Base-by-base conservation (phyloP, 2,888 invertebrate genomes). In the Choreutis nemorana region DNA sequence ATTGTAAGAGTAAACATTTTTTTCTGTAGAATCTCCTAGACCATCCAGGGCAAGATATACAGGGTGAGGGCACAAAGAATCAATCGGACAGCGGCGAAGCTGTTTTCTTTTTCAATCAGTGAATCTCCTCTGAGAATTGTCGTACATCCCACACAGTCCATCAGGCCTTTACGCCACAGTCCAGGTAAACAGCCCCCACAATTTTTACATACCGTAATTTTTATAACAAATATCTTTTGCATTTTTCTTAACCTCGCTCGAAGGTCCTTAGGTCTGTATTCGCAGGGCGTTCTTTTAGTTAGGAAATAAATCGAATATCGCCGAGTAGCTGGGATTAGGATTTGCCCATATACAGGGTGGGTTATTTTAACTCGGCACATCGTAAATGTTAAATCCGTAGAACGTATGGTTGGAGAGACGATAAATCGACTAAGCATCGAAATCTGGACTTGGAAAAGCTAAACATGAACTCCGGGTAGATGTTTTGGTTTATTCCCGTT, bases 101-200 rank as follows among this genome's bases (percentile, higher is more conserved):
- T 72, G 71, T 73, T 73, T 72, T 70, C 68, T 68, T 71, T 73
- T 73, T 67, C 73, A 73, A 73, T 72, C 73, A 73, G 59, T 55
- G 55, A 47, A 50, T 54, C 52, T 66, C 72, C 64, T 64, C 46
- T 31, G 66, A 50, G 68, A 50, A 44, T 50, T 42, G 45, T 36
- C 42, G 43, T 42, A 39, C 50, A 55, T 53, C 50, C 47, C 51
- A 47, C 43, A 45, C 45, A 46, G 44, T 41, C 37, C 38, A 41
- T 39, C 41, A 23, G 8, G 41, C 36, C 41, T 26, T 8, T 6
- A 2, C 10, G 30, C 41, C 61, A 60, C 53, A 68, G 66, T 6
- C 34, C 42, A 49, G 29, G 35, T 30, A 29, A 32, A 34, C 12
- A n/a, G 23, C 9, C 14, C 2, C 11, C 3, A 2, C 5, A 21